Evolutionary conservation across 2,888 invertebrate genomes (phyloP), one percentile per base, ranked within the genome.

Genomic region (Eurytoma adleriae): DNA sequence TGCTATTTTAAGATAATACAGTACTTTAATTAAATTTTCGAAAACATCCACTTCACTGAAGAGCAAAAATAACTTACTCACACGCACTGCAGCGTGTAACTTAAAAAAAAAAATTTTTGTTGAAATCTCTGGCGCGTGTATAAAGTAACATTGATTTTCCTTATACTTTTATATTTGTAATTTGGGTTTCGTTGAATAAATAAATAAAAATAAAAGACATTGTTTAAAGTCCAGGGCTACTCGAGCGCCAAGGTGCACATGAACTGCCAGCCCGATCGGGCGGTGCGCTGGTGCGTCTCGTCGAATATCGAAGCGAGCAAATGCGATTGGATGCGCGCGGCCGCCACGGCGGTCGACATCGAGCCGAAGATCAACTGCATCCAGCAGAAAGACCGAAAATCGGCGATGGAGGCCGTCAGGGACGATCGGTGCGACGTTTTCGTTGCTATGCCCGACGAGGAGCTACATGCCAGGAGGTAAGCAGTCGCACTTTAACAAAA

Each of bases 361-460:
- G 93, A 95, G 82, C 98, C 98, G 0, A 94, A 95, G 16, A 91
- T 98, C 20, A 95, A 96, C 83, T 98, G 98, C 87, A 91, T 94
- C 10, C 91, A 93, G 83, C 93, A 94, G 1, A 91, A 91, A 3
- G 93, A 92, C 83, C 89, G 92, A 3, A 92, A 93, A 10, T 93
- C 93, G 16, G 97, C 97, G 86, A 92, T 97, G 92, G 90, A 93
- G 40, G 94, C 94, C 0, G 92, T 96, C 0, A 89, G 91, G 7
- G 89, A 91, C 0, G 93, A 94, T n/a, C 91, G 92, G 2, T 94
- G 94, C 57, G 97, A 98, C 89, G 92, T 96, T 13, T 93, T 96
- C 0, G 92, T 95, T 0, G 94, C 95, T 0, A 93, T 93, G 82
- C 94, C 96, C 1, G 95, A 97, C 79, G 93, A 94, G 88, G 93